Percentiles rank a stretch among this genome's conserved stretches.
These are phyloP conservation scores for Hylaea fasciaria DNA, from an alignment of 2,888 invertebrate genomes.

Conservation along the genomic window DNA sequence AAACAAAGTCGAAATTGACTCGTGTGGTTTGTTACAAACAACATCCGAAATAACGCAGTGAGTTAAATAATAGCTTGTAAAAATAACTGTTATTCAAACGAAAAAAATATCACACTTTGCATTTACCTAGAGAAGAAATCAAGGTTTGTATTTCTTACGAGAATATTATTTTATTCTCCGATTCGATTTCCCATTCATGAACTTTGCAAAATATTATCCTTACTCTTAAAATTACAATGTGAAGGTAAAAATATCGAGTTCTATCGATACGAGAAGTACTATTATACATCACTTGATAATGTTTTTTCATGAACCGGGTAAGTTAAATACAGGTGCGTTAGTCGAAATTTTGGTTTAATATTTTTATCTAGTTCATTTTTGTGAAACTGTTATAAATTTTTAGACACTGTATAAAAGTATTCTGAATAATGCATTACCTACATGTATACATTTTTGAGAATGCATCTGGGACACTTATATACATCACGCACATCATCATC, in stretches of 20 bases:
- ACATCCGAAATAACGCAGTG: no score
- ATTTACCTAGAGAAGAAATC: no score
- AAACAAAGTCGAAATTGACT: no score
- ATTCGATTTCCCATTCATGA: conserved; percentile 4
- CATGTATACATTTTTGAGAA: no score
- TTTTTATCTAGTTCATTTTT: not conserved
- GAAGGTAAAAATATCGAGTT: conserved; percentile 7
- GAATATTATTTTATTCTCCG: conserved; percentile 6
- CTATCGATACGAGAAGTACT: conserved; percentile 2
- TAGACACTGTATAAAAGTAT: no score
- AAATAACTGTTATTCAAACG: not conserved
- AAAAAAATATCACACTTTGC: not conserved
- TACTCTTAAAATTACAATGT: conserved; percentile 10
- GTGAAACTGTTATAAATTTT: no score
- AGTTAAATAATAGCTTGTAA: not conserved
- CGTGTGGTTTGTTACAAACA: no score
- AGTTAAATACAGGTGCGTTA: not conserved
- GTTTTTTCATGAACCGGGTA: not conserved
- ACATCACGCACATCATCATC: no score
- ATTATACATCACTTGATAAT: not conserved
- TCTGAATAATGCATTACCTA: no score
- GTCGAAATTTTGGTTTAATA: not conserved
- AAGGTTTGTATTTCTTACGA: not conserved
- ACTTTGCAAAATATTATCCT: conserved; percentile 1
- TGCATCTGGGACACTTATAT: no score